Percentiles rank a stretch among this genome's conserved stretches.
Conservation (phyloP, 2,797 vertebrate species). For the Pipistrellus pygmaeus region DNA sequence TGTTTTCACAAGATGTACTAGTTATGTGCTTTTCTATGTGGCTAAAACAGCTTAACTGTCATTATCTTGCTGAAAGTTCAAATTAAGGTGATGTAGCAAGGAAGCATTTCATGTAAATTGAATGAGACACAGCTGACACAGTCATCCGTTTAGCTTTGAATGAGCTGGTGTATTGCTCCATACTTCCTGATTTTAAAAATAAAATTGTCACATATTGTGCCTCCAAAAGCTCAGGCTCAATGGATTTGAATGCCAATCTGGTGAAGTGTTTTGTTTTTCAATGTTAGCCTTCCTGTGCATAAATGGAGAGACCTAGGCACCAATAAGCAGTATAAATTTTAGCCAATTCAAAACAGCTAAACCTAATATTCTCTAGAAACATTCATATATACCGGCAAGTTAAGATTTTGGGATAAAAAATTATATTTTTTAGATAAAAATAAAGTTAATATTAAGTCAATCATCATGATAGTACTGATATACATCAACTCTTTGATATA, state of each 20-base stretch:
- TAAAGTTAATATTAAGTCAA: not conserved
- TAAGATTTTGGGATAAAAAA: not conserved
- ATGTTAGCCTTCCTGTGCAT: not conserved
- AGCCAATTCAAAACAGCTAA: not conserved
- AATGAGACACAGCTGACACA: constrained; percentile 82
- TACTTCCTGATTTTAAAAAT: constrained; percentile 31
- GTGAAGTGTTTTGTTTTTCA: not conserved
- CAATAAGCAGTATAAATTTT: not conserved
- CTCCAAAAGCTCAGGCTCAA: not conserved
- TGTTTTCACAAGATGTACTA: constrained; percentile 88
- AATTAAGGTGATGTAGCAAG: constrained; percentile 82
- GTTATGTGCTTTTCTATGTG: constrained; percentile 82
- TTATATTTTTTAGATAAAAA: not conserved
- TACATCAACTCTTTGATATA: not conserved
- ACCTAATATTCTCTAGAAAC: not conserved
- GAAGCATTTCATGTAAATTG: constrained; percentile 78
- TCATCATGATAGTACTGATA: not conserved
- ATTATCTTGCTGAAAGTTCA: constrained; percentile 85
- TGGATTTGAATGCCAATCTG: not conserved
- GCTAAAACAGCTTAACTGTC: constrained; percentile 78
- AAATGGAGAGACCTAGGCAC: not conserved
- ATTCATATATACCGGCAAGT: fast-evolving
- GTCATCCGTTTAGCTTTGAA: not conserved
- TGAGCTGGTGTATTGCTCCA: not conserved
- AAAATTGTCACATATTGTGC: not conserved